Evolutionary conservation across 2,113 vertebrate genomes (phyloP), one percentile per base, ranked within the genome.

Genomic region (Euleptes europaea): DNA sequence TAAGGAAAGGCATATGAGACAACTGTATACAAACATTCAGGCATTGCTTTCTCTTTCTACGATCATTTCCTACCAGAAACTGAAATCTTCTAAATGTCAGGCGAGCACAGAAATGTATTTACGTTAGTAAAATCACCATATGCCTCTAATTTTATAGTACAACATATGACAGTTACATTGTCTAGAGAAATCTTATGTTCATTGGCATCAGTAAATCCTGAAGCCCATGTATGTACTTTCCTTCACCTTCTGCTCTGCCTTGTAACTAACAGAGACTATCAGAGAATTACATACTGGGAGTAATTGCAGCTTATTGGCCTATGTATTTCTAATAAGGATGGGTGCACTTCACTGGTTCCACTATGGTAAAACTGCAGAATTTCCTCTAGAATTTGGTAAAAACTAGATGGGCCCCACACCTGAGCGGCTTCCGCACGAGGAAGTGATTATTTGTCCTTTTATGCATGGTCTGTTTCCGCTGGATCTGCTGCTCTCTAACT

Each of bases 11-110:
- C 70, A 85, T 76, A 88, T 5, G 33, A 90, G 87, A 78, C 23
- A 44, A 77, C 28, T 76, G 54, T 77, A 91, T 83, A 92, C 88
- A 63, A 63, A 88, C 42, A 63, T 57, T 57, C 38, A 66, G 42
- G 42, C 2, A 12, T 15, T 73, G n/a, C 21, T 40, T 77, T 84
- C 23, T 60, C 17, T 23, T 71, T 79, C 57, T 63, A 13, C 23
- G 4, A 47, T 79, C 14, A 17, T 38, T 79, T 71, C 17, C 10
- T 15, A 60, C 4, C 23, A 80, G 13, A 85, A 47, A 54, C 35
- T 63, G 57, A 63, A 79, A 23, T 63, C 44, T 65, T 63, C 5
- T 35, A 85, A 79, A 79, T 33, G 3, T 21, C 10, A 72, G 26
- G 10, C 63, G 72, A 31, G 31, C 21, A 3, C 23, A 31, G 17